A percentile compares a stretch with the other conserved stretches of the same genome.
phyloP scores from a whole-genome alignment of 2,888 invertebrate species.

The Panopea generosa region DNA sequence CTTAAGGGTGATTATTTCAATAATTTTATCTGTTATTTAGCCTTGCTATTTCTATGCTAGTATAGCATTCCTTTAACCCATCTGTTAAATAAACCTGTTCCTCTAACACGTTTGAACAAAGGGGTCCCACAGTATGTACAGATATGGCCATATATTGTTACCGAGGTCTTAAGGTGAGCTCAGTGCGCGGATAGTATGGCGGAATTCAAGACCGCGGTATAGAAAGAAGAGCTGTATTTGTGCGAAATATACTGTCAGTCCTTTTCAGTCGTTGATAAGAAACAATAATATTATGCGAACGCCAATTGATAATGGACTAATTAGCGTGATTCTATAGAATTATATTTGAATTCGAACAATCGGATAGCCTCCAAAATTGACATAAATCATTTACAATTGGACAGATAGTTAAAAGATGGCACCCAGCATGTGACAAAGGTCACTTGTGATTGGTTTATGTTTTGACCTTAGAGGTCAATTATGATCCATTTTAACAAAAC shows the following conservation, averaged over 20 bases:
- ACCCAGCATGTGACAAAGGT: conserved; percentile 57
- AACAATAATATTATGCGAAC: conserved; percentile 53
- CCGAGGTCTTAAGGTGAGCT: conserved; percentile 48
- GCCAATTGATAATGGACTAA: conserved; percentile 50
- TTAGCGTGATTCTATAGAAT: conserved; percentile 51
- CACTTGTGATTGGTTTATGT: conserved; percentile 46
- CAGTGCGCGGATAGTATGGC: conserved; percentile 50
- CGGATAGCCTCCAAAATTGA: conserved; percentile 41
- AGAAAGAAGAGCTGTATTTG: conserved; percentile 47
- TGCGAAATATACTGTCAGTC: conserved; percentile 56
- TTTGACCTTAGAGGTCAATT: conserved; percentile 29
- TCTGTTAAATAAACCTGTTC: conserved; percentile 32
- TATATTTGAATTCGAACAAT: conserved; percentile 34
- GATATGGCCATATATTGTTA: conserved; percentile 47
- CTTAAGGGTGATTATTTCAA: conserved; percentile 34
- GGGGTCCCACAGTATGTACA: conserved; percentile 23
- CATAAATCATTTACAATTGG: conserved; percentile 54
- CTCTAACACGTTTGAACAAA: conserved; percentile 54
- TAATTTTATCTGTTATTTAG: conserved; percentile 41
- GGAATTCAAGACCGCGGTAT: conserved; percentile 35
- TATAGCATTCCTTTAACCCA: conserved; percentile 36
- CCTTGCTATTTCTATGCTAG: conserved; percentile 29
- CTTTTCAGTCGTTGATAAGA: conserved; percentile 37
- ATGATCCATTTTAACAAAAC: too few species aligned
- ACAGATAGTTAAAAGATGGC: conserved; percentile 54